Evolutionary conservation across 1,140 invertebrate genomes (phyloP).

Genomic region (Oryctes rhinoceros): DNA sequence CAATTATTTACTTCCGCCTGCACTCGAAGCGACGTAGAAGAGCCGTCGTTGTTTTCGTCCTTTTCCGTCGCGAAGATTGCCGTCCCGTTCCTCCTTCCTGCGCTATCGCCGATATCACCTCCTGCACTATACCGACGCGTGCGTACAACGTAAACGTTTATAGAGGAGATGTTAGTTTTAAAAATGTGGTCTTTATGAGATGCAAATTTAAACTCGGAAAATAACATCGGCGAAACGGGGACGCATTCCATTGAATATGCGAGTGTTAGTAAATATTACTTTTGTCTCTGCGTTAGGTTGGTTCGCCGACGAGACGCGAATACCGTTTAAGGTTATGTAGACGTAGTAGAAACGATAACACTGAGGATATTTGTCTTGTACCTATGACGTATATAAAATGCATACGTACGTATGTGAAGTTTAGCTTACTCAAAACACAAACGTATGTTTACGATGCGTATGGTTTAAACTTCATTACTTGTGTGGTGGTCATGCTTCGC

Average conservation of each 20-base stretch:
- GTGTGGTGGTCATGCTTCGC: no score
- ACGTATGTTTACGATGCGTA: no score
- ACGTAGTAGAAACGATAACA: background rate
- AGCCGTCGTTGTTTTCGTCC: background rate
- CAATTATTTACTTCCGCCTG: background rate
- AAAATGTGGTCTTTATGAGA: constrained; percentile 33
- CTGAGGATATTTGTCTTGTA: background rate
- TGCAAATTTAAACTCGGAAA: constrained; percentile 34
- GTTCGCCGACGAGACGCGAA: background rate
- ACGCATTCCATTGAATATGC: background rate
- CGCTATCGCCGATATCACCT: background rate
- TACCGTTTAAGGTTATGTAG: no score
- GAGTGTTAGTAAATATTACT: constrained; percentile 28
- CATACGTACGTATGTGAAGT: no score
- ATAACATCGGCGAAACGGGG: constrained; percentile 1
- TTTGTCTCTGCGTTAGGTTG: background rate
- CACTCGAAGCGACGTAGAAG: background rate
- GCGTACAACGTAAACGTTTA: constrained; percentile 19
- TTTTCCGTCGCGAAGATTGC: background rate
- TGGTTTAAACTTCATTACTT: no score
- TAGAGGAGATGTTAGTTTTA: constrained; percentile 31
- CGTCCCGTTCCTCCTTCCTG: background rate
- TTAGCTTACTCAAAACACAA: no score
- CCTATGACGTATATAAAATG: background rate
- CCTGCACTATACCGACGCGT: background rate